Percentiles rank a stretch among this genome's conserved stretches.
Conservation (phyloP, 2,888 invertebrate species). For the Sabatieria punctata region DNA sequence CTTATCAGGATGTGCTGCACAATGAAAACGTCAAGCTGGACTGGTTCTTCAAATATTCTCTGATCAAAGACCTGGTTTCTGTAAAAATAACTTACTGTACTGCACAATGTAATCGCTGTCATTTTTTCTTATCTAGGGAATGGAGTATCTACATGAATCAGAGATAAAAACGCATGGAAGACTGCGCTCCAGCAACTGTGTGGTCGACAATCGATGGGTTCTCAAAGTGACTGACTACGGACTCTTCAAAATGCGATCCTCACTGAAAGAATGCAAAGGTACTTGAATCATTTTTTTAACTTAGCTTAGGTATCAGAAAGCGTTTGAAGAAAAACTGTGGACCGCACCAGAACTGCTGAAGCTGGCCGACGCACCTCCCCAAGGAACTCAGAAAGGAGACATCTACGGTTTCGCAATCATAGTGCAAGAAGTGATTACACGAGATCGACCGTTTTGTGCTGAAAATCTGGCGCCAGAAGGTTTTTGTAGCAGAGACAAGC, state of each 20-base stretch:
- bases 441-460: neutral
- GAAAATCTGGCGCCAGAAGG: neutral
- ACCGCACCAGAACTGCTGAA: conserved; percentile 5
- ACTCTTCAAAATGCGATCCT: conserved; percentile 1
- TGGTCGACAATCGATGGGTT: neutral
- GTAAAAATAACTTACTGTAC: neutral
- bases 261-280: neutral
- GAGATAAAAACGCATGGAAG: neutral
- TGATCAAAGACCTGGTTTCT: neutral
- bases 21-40: conserved; percentile 1
- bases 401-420: conserved; percentile 7
- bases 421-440: neutral
- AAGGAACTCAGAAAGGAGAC: conserved; percentile 8
- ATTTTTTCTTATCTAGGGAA: neutral
- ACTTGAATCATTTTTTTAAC: neutral
- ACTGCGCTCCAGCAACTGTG: neutral
- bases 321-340: neutral
- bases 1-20: neutral
- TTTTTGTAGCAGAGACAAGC: neutral
- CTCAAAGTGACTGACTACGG: conserved; percentile 1
- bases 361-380: neutral
- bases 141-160: neutral
- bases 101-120: neutral
- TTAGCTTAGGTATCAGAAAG: too few relatives aligned
- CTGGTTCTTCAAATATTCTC: conserved; percentile 1